Percentiles rank a stretch among this genome's conserved stretches.
Conservation (phyloP, 2,797 vertebrate genomes). For the Mastacembelus armatus region DNA sequence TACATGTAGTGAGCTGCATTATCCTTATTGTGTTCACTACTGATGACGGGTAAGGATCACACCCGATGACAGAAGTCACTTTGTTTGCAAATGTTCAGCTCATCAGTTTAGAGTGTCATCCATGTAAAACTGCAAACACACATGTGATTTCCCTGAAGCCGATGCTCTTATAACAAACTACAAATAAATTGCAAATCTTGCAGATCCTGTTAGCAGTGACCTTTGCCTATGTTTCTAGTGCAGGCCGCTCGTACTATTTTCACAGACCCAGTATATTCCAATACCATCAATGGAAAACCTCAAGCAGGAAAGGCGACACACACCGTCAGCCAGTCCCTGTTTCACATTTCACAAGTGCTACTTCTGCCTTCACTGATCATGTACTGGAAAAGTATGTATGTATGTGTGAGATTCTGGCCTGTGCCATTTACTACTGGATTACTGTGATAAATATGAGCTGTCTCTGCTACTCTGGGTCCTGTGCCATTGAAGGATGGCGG, state of each 20-base stretch:
- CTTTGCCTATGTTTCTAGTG: neutral
- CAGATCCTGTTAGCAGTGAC: neutral
- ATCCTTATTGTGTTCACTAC: too few relatives aligned
- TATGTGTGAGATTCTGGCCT: slow-evolving; percentile 19
- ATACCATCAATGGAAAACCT: neutral
- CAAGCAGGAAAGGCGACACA: neutral
- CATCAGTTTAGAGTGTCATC: too few relatives aligned
- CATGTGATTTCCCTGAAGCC: too few relatives aligned
- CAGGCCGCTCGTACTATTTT: slow-evolving; percentile 5
- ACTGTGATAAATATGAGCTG: slow-evolving; percentile 72
- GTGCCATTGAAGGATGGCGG: slow-evolving; percentile 69
- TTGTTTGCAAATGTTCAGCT: too few relatives aligned
- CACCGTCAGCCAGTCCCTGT: slow-evolving; percentile 4
- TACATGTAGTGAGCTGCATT: too few relatives aligned
- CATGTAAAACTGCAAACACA: too few relatives aligned
- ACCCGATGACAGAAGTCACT: too few relatives aligned
- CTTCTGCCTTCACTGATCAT: slow-evolving; percentile 31
- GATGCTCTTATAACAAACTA: too few relatives aligned
- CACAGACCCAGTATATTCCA: neutral
- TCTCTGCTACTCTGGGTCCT: slow-evolving; percentile 59
- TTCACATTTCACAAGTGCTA: slow-evolving; percentile 28
- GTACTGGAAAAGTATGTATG: slow-evolving; percentile 21
- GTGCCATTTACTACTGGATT: slow-evolving; percentile 66
- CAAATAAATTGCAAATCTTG: too few relatives aligned
- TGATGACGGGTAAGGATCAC: too few relatives aligned